Percentiles rank a stretch among this genome's conserved stretches.
These are phyloP conservation scores for Tetragnatha montana DNA, from an alignment of 2,888 invertebrate genomes.

Conservation along the genomic window DNA sequence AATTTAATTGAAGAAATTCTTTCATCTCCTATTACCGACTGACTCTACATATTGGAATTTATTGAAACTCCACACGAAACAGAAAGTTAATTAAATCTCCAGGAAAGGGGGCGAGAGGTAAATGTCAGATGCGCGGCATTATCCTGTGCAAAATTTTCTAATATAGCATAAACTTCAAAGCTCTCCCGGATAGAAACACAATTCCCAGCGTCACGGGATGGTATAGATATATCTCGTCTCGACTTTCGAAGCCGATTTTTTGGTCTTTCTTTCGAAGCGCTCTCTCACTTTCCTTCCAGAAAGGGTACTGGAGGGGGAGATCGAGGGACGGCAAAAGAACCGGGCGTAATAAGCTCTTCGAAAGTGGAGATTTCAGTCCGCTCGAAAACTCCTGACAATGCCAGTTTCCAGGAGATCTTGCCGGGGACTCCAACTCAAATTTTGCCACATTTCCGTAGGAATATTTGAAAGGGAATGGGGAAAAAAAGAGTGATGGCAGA, in stretches of 20 bases:
- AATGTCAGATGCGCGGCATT: slow-evolving; percentile 40
- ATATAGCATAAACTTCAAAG: slow-evolving; percentile 37
- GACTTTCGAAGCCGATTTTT: slow-evolving; percentile 36
- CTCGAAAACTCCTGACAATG: slow-evolving; percentile 63
- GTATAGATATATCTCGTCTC: slow-evolving; percentile 35
- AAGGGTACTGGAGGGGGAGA: background rate
- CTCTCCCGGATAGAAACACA: slow-evolving; percentile 42
- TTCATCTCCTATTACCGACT: background rate
- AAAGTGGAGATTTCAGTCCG: slow-evolving; percentile 39
- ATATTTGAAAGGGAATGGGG: slow-evolving; percentile 45
- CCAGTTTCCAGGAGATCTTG: slow-evolving; percentile 52
- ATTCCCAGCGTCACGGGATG: slow-evolving; percentile 14
- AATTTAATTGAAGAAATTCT: slow-evolving; percentile 54
- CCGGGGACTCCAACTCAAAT: slow-evolving; percentile 50
- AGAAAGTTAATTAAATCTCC: slow-evolving; percentile 51
- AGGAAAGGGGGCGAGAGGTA: background rate
- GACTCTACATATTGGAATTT: slow-evolving; percentile 13
- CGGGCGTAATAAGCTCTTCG: slow-evolving; percentile 45
- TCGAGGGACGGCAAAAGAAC: slow-evolving; percentile 31
- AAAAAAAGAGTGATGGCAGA: slow-evolving; percentile 9
- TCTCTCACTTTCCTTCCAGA: slow-evolving; percentile 19
- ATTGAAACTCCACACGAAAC: slow-evolving; percentile 26
- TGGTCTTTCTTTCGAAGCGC: slow-evolving; percentile 5
- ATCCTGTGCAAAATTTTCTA: slow-evolving; percentile 40
- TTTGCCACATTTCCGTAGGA: slow-evolving; percentile 62